Conservation (phyloP, 2,797 vertebrate species). For the Toxotes lorentzi region DNA sequence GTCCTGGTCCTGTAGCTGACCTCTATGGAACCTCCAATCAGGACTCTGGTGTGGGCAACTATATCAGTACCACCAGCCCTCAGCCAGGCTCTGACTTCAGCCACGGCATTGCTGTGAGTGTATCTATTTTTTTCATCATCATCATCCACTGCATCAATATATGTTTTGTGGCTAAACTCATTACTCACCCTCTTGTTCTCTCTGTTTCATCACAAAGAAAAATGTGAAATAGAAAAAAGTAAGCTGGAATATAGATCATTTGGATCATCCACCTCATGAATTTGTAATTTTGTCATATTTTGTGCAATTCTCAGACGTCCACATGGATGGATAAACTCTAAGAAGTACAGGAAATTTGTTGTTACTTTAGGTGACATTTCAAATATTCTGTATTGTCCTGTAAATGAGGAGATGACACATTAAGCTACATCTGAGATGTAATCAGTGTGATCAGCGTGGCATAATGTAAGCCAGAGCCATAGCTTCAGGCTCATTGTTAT, state of each 20-base stretch:
- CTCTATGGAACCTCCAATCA: conserved; percentile 91
- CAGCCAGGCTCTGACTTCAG: conserved; percentile 91
- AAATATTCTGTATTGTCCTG: background rate
- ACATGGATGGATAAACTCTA: background rate
- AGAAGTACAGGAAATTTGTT: background rate
- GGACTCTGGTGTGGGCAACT: conserved; percentile 89
- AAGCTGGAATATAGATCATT: conserved; percentile 14
- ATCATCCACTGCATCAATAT: conserved; percentile 1
- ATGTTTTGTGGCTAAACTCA: background rate
- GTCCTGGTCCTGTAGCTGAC: conserved; percentile 92
- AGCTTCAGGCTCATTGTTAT: conserved; percentile 46
- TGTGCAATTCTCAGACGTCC: background rate
- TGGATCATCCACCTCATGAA: background rate
- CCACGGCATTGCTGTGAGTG: conserved; percentile 91
- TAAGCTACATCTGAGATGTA: background rate
- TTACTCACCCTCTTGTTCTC: background rate
- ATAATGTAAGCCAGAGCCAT: conserved; percentile 14
- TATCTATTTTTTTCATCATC: background rate
- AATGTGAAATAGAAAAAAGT: background rate
- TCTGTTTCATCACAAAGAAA: background rate
- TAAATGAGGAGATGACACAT: conserved; percentile 4
- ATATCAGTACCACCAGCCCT: conserved; percentile 87
- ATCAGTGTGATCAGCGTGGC: conserved; percentile 32
- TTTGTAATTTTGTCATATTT: background rate
- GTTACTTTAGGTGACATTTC: conserved; percentile 9